Base-by-base conservation (phyloP, 2,888 invertebrate species). In the Hydrotaea cyrtoneurina region DNA sequence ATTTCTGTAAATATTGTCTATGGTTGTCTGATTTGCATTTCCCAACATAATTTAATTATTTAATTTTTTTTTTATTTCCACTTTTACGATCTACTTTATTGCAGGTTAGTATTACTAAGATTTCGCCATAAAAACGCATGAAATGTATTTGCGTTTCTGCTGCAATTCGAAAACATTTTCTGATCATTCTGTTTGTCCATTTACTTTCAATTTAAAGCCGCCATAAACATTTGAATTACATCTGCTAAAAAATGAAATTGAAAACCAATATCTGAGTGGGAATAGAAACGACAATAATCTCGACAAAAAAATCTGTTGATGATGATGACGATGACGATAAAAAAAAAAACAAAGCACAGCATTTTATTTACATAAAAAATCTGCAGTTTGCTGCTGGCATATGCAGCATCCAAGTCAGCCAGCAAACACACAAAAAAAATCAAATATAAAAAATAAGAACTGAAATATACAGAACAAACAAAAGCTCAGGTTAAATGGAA, bases 131-230 rank as follows among this genome's bases (percentile, higher is more conserved):
- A 55, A 21, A 21, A 55, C 7, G 19, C 17, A 19, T 55, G 23
- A 55, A 55, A 21, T 55, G 55, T 53, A 53, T 53, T 17, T 17
- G 7, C 8, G 1, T 7, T 53, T 11, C 2, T 7, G 7, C 53
- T 53, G 53, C 53, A 55, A 53, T 8, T 17, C 10, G 43, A 43
- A 43, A 43, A 11, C 43, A 43, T n/a, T 39, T 21, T 55, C 19
- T 5, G 55, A 2, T 23, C 26, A 15, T 59, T 26, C 71, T 64
- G 64, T 75, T 64, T 57, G 2, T 71, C 23, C 23, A 79, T 80
- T 80, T 69, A 74, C 73, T 74, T 80, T 71, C 77, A 77, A 80
- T 83, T 83, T 74, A 62, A 74, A 69, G 66, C 66, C 77, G 62
- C 73, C 31, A 31, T 31, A 31, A 83, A 78, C 77, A 77, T 77